Conservation (phyloP, 2,797 vertebrate species). For the Basileuterus tristriatus region DNA sequence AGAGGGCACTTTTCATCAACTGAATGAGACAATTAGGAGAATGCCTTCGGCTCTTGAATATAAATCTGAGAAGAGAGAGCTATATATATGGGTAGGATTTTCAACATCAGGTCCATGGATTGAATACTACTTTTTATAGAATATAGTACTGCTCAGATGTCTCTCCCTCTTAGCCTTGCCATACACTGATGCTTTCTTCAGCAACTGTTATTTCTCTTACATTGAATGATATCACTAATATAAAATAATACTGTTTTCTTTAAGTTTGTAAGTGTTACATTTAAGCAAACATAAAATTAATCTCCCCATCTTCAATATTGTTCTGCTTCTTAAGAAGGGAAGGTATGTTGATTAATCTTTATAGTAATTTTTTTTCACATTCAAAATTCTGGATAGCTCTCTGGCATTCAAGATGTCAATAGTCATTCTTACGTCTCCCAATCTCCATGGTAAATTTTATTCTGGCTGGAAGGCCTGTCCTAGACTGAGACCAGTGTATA, state of each 20-base stretch:
- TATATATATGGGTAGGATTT: background rate
- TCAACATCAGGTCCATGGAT: background rate
- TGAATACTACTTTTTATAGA: background rate
- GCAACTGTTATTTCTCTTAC: background rate
- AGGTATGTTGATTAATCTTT: background rate
- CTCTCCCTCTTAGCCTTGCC: background rate
- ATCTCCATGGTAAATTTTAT: background rate
- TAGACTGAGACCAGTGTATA: background rate
- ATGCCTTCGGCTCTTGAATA: background rate
- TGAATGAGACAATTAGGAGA: background rate
- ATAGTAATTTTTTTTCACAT: background rate
- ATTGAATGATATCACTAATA: background rate
- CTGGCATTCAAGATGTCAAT: background rate
- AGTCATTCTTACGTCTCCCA: background rate
- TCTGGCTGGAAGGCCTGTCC: background rate
- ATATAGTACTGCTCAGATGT: background rate
- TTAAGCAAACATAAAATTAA: background rate
- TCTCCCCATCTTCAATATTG: background rate
- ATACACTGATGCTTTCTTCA: background rate
- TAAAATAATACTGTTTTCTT: background rate
- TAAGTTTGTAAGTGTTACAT: background rate
- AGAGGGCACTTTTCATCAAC: conserved; percentile 3
- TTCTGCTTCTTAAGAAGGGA: background rate
- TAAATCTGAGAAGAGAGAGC: background rate
- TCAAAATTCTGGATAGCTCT: background rate